Percentiles rank a stretch among this genome's conserved stretches.
phyloP scores from a whole-genome alignment of 2,888 invertebrate species.

The Cybosia mesomella region DNA sequence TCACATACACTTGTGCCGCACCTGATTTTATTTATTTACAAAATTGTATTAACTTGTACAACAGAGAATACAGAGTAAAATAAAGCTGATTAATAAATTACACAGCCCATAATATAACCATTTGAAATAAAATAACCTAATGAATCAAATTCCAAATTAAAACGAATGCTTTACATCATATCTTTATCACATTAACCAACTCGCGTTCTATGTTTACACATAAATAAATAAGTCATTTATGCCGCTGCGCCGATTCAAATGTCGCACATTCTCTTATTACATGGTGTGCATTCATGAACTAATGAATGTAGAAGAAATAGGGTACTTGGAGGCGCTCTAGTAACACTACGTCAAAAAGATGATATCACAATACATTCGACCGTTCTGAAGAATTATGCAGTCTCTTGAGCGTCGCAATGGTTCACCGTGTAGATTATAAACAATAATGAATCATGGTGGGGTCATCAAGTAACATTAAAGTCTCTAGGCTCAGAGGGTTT shows the following conservation, averaged over 20 bases:
- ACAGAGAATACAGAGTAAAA: slow-evolving; percentile 26
- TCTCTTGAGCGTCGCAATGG: slow-evolving; percentile 26
- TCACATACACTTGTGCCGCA: slow-evolving; percentile 65
- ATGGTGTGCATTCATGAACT: slow-evolving; percentile 15
- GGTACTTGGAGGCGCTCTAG: slow-evolving; percentile 15
- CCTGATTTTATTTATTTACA: slow-evolving; percentile 51
- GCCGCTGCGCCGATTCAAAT: slow-evolving; percentile 32
- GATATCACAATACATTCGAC: slow-evolving; percentile 43
- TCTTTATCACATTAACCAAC: slow-evolving; percentile 30
- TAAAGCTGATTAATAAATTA: slow-evolving; percentile 28
- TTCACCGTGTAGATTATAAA: slow-evolving; percentile 27
- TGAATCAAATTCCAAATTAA: slow-evolving; percentile 30
- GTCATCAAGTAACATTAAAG: slow-evolving; percentile 44
- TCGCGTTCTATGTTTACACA: slow-evolving; percentile 31
- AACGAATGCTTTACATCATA: slow-evolving; percentile 23
- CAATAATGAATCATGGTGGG: slow-evolving; percentile 45
- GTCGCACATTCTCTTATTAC: slow-evolving; percentile 2
- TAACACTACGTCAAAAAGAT: slow-evolving; percentile 14
- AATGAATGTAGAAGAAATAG: slow-evolving; percentile 14
- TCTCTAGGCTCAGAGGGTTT: slow-evolving; percentile 69
- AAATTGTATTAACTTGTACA: slow-evolving; percentile 27
- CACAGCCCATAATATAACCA: slow-evolving; percentile 34
- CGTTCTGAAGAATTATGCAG: slow-evolving; percentile 28
- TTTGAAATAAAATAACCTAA: slow-evolving; percentile 16
- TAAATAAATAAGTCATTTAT: slow-evolving; percentile 40